phyloP scores from a whole-genome alignment of 2,888 invertebrate species.

The Anoplius nigerrimus region DNA sequence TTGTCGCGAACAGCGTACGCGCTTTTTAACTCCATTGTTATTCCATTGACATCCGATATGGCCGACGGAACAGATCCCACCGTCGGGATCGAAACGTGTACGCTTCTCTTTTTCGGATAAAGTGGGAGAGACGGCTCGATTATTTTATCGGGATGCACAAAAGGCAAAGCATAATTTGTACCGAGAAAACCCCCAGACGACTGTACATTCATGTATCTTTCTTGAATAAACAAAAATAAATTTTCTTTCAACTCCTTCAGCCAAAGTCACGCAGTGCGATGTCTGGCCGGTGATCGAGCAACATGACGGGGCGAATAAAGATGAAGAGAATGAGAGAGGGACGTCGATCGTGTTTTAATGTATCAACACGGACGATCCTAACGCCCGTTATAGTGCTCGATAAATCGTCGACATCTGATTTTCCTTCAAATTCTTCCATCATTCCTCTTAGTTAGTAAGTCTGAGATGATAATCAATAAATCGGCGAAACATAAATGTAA shows the following conservation, averaged over 20 bases:
- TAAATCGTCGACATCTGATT: slow-evolving; percentile 9
- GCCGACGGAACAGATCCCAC: not conserved
- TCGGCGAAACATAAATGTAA: too few species aligned
- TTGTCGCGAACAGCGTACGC: too few species aligned
- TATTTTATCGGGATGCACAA: slow-evolving; percentile 43
- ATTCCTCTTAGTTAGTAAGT: too few species aligned
- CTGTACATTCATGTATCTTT: slow-evolving; percentile 69
- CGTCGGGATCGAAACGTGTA: slow-evolving; percentile 35
- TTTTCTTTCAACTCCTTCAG: slow-evolving; percentile 68
- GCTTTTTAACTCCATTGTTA: slow-evolving; percentile 31
- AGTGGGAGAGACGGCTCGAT: slow-evolving; percentile 23
- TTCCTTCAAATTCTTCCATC: not conserved
- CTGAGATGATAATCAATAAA: not conserved
- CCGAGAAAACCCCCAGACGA: slow-evolving; percentile 43
- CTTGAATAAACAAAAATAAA: slow-evolving; percentile 70
- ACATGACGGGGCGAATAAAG: slow-evolving; percentile 13
- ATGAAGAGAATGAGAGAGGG: too few species aligned
- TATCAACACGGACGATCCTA: too few species aligned
- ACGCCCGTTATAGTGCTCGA: too few species aligned
- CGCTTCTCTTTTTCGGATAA: slow-evolving; percentile 30
- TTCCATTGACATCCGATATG: slow-evolving; percentile 29
- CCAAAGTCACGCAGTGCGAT: slow-evolving; percentile 34
- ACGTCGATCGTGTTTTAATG: too few species aligned
- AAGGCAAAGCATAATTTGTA: slow-evolving; percentile 53
- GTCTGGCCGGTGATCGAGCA: slow-evolving; percentile 6